Percentiles rank a stretch among this genome's conserved stretches.
Evolutionary conservation across 1,140 invertebrate genomes (phyloP).

Genomic region (Cyphomyrmex costatus): DNA sequence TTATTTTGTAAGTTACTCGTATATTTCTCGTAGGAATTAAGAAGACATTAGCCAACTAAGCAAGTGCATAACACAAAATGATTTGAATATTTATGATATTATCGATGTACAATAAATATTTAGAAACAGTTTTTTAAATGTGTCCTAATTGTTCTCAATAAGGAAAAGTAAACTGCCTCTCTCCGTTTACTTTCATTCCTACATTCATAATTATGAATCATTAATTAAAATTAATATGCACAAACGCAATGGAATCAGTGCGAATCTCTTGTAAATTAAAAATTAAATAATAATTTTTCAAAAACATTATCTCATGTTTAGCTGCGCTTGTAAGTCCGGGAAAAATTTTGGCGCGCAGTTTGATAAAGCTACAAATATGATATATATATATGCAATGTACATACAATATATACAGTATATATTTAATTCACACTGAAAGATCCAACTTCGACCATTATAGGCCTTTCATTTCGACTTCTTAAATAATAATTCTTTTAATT

Average conservation of each 20-base stretch:
- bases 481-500: neutral
- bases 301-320: too few species aligned
- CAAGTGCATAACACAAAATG: neutral
- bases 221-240: too few species aligned
- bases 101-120: neutral
- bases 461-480: too few species aligned
- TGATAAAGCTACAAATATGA: too few species aligned
- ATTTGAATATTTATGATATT: slow-evolving; percentile 7
- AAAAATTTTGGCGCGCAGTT: too few species aligned
- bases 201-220: neutral
- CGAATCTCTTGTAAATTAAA: neutral
- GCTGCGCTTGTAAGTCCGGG: too few species aligned
- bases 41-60: neutral
- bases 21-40: neutral
- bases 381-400: too few species aligned
- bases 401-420: too few species aligned
- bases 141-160: neutral
- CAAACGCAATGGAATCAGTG: neutral
- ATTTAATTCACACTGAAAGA: too few species aligned
- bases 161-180: neutral
- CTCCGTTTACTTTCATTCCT: neutral
- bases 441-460: too few species aligned
- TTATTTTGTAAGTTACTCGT: neutral
- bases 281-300: neutral
- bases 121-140: neutral